Conservation (phyloP, 2,888 invertebrate species). For the Marronus borbonicus region DNA sequence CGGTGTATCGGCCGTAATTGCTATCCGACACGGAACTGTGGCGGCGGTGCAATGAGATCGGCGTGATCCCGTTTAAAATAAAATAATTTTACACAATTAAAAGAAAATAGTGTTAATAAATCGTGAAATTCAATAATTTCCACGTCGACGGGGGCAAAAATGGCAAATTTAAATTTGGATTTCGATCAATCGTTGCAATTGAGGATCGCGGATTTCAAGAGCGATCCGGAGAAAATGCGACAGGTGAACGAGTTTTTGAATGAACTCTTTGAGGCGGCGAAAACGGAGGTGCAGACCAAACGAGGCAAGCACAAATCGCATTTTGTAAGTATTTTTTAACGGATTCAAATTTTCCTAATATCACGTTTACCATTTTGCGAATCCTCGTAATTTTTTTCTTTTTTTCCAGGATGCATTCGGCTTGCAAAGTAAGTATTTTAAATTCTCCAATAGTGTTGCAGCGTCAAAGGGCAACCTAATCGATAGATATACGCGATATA, state of each 20-base stretch:
- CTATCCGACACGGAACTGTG: conserved; percentile 4
- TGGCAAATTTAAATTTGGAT: conserved; percentile 65
- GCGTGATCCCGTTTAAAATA: background rate
- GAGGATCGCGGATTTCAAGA: conserved; percentile 67
- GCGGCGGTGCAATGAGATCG: conserved; percentile 13
- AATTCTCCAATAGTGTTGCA: conserved; percentile 23
- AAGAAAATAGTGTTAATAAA: background rate
- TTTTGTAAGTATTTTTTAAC: conserved; percentile 61
- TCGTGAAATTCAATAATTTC: background rate
- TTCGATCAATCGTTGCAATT: conserved; percentile 65
- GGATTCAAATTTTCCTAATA: conserved; percentile 26
- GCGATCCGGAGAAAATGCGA: conserved; percentile 68
- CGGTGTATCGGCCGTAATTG: background rate
- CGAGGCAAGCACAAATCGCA: conserved; percentile 63
- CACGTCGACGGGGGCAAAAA: conserved; percentile 50
- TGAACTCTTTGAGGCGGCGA: conserved; percentile 67
- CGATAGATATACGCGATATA: conserved; percentile 18
- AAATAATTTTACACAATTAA: background rate
- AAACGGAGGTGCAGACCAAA: conserved; percentile 65
- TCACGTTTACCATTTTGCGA: background rate
- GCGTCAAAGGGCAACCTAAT: conserved; percentile 8
- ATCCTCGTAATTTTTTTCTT: conserved; percentile 39
- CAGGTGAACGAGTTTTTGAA: conserved; percentile 68
- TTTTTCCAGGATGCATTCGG: conserved; percentile 63
- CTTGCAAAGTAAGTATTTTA: conserved; percentile 65